phyloP scores from a whole-genome alignment of 2,888 invertebrate genomes.

The Cheiracanthium punctorium region DNA sequence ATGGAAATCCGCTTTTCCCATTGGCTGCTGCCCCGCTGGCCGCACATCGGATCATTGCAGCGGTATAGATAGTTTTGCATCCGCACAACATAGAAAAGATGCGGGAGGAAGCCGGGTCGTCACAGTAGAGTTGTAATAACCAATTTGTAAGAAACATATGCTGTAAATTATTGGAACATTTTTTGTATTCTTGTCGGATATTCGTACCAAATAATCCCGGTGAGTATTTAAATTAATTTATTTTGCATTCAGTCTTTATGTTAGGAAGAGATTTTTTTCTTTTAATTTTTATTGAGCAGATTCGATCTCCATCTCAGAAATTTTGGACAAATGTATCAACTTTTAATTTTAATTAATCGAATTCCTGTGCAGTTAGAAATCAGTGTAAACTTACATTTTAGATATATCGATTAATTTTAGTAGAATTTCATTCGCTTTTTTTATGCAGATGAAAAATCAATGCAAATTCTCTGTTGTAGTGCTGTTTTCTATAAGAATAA shows the following conservation, averaged over 20 bases:
- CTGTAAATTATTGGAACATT: constrained; percentile 14
- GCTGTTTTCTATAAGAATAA: too few relatives aligned
- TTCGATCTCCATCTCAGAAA: too few relatives aligned
- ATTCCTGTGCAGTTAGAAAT: too few relatives aligned
- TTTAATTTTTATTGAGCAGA: too few relatives aligned
- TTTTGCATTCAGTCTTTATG: too few relatives aligned
- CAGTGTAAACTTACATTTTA: too few relatives aligned
- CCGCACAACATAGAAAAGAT: constrained; percentile 48
- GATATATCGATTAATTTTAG: too few relatives aligned
- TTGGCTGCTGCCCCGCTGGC: constrained; percentile 33
- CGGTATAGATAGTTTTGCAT: constrained; percentile 64
- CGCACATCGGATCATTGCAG: constrained; percentile 65
- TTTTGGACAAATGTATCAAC: too few relatives aligned
- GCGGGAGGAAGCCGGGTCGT: constrained; percentile 43
- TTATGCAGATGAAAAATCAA: too few relatives aligned
- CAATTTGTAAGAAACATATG: constrained; percentile 17
- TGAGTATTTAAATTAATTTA: constrained; percentile 19
- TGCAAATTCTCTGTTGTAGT: too few relatives aligned
- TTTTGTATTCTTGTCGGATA: constrained; percentile 2
- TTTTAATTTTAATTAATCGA: too few relatives aligned
- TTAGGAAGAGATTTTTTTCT: not conserved
- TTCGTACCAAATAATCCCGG: not conserved
- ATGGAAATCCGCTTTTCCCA: constrained; percentile 33
- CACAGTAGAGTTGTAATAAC: constrained; percentile 25
- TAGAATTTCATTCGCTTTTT: too few relatives aligned